Conservation (phyloP, 2,888 invertebrate species). For the Agrochola circellaris region DNA sequence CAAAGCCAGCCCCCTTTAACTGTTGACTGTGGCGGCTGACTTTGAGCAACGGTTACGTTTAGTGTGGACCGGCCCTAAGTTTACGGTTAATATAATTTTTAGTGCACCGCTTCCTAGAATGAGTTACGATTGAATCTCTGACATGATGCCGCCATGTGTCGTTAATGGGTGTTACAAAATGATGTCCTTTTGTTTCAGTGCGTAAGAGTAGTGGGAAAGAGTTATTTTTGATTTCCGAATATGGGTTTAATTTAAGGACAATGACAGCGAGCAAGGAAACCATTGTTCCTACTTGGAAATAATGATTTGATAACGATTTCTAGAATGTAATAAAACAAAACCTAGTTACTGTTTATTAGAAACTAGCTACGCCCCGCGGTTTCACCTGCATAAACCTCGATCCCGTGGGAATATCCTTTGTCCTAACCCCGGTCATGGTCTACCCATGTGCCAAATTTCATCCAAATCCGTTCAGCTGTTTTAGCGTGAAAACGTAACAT, state of each 20-base stretch:
- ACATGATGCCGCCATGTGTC: slow-evolving; percentile 64
- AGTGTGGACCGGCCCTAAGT: slow-evolving; percentile 27
- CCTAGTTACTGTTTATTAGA: not conserved
- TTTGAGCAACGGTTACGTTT: not conserved
- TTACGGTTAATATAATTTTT: slow-evolving; percentile 65
- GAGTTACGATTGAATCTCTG: slow-evolving; percentile 63
- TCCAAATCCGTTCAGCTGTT: too few relatives aligned
- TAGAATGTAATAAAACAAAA: not conserved
- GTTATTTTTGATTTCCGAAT: slow-evolving; percentile 24
- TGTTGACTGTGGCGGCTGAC: not conserved
- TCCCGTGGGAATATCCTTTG: too few relatives aligned
- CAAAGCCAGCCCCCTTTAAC: too few relatives aligned
- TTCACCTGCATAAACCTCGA: too few relatives aligned
- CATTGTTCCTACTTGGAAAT: not conserved
- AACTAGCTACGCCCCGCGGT: not conserved
- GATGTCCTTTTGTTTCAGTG: slow-evolving; percentile 45
- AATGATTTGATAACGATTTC: not conserved
- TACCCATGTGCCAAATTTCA: too few relatives aligned
- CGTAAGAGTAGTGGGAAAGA: slow-evolving; percentile 48
- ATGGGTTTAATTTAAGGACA: slow-evolving; percentile 31
- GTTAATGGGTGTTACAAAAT: slow-evolving; percentile 55
- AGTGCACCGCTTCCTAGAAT: slow-evolving; percentile 64
- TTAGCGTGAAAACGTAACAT: too few relatives aligned
- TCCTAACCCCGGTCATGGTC: too few relatives aligned
- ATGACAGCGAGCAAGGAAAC: slow-evolving; percentile 6